Percentiles rank a stretch among this genome's conserved stretches.
Evolutionary conservation across 2,888 invertebrate species (phyloP).

Genomic region (Oscheius sp.): DNA sequence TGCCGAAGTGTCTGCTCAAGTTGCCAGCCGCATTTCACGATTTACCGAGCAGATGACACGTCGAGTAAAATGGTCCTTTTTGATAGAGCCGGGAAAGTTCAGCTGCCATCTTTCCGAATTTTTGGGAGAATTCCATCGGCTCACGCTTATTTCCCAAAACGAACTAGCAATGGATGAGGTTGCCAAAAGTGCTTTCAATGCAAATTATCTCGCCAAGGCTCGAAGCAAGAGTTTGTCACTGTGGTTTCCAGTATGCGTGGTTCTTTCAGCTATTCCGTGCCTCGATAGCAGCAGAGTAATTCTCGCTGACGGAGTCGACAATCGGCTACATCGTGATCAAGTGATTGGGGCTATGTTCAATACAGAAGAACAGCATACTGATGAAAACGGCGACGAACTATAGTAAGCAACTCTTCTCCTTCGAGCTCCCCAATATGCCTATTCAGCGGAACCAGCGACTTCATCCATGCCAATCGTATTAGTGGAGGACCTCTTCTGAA

Average conservation of each 20-base stretch:
- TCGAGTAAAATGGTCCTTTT: constrained; percentile 64
- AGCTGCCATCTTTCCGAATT: constrained; percentile 66
- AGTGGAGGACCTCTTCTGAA: constrained; percentile 70
- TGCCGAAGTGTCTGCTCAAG: constrained; percentile 49
- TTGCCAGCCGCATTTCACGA: constrained; percentile 50
- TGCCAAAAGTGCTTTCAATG: constrained; percentile 63
- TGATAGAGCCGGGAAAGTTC: constrained; percentile 67
- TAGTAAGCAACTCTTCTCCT: constrained; percentile 1
- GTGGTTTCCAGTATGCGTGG: background rate
- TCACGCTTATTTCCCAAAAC: constrained; percentile 57
- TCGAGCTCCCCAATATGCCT: background rate
- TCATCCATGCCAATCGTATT: constrained; percentile 69
- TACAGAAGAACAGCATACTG: constrained; percentile 6
- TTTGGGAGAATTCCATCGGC: constrained; percentile 62
- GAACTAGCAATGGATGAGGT: constrained; percentile 60
- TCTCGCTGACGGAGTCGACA: constrained; percentile 47
- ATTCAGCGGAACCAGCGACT: constrained; percentile 65
- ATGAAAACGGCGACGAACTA: constrained; percentile 2
- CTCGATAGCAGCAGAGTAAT: constrained; percentile 51
- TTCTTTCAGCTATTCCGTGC: constrained; percentile 49
- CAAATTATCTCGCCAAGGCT: constrained; percentile 65
- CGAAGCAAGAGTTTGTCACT: constrained; percentile 51
- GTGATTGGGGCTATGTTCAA: constrained; percentile 22
- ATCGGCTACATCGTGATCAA: background rate
- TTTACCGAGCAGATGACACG: constrained; percentile 53